Conservation (phyloP, 2,888 invertebrate genomes). For the Torymus auratus region DNA sequence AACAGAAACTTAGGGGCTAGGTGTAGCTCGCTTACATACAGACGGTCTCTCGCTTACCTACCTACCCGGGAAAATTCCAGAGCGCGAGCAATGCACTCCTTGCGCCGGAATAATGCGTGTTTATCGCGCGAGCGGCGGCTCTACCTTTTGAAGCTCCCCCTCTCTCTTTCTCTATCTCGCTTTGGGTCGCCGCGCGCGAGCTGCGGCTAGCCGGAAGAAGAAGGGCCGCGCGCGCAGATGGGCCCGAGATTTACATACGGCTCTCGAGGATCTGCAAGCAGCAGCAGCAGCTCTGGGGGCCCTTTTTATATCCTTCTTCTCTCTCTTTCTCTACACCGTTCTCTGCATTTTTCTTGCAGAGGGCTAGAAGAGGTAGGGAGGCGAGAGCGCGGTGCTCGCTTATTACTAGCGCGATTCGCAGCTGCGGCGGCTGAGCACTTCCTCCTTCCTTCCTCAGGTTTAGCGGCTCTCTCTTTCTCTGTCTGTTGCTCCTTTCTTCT, state of each 20-base stretch:
- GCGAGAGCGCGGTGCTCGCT: neutral
- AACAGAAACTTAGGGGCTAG: neutral
- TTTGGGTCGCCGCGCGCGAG: constrained; percentile 59
- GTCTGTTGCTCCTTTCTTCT: no score
- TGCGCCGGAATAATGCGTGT: constrained; percentile 63
- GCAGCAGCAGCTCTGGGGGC: neutral
- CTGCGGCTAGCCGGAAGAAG: constrained; percentile 38
- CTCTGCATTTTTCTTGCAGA: neutral
- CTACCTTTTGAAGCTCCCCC: constrained; percentile 60
- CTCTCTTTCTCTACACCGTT: neutral
- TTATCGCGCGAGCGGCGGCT: constrained; percentile 62
- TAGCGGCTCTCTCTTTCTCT: neutral
- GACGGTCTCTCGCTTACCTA: no score
- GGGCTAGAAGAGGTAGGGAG: no score
- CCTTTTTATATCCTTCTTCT: constrained; percentile 29
- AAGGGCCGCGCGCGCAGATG: constrained; percentile 38
- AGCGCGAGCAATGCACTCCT: constrained; percentile 10
- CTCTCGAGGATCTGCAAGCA: constrained; percentile 13
- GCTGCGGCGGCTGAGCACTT: constrained; percentile 38
- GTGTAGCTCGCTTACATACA: no score
- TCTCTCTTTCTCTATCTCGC: constrained; percentile 59
- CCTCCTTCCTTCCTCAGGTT: constrained; percentile 23
- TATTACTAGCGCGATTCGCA: constrained; percentile 53
- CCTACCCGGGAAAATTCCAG: constrained; percentile 26
- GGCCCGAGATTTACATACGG: constrained; percentile 50